Evolutionary conservation across 2,113 vertebrate genomes (phyloP).

Genomic region (Festucalex cinctus): DNA sequence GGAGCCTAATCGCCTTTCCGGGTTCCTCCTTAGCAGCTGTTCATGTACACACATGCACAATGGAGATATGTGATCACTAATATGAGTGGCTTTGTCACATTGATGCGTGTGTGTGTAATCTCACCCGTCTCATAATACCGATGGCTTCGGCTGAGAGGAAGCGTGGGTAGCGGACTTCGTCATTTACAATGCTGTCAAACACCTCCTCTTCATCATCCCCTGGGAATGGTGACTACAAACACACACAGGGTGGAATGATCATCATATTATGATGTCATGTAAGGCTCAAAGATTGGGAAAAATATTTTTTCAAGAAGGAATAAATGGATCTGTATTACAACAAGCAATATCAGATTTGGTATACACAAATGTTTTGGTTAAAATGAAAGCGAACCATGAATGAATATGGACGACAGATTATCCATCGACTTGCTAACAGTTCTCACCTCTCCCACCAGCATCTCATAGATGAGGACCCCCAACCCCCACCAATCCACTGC

Average conservation of each 20-base stretch:
- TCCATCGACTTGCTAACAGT: too few relatives aligned
- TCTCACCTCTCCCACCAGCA: constrained; percentile 97
- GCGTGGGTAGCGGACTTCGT: constrained; percentile 96
- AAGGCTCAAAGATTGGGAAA: too few relatives aligned
- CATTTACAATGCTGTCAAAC: constrained; percentile 99
- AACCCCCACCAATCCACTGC: constrained; percentile 99
- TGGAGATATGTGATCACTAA: constrained; percentile 7
- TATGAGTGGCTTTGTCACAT: constrained; percentile 5
- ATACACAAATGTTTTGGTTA: too few relatives aligned
- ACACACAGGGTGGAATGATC: constrained; percentile 8
- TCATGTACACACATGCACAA: constrained; percentile 10
- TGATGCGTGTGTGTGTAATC: constrained; percentile 18
- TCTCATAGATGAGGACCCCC: constrained; percentile 96
- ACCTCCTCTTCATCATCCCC: constrained; percentile 98
- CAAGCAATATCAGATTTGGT: too few relatives aligned
- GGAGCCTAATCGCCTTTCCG: constrained; percentile 90
- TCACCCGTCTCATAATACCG: constrained; percentile 95
- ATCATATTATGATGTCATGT: background rate
- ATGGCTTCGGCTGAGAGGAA: constrained; percentile 96
- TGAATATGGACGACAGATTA: too few relatives aligned
- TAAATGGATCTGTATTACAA: too few relatives aligned
- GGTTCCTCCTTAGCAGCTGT: constrained; percentile 91
- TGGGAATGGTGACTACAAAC: constrained; percentile 89
- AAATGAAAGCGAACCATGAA: too few relatives aligned
- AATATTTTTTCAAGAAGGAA: too few relatives aligned